Conservation (phyloP, 2,797 vertebrate genomes). For the Urophycis tenuis region DNA sequence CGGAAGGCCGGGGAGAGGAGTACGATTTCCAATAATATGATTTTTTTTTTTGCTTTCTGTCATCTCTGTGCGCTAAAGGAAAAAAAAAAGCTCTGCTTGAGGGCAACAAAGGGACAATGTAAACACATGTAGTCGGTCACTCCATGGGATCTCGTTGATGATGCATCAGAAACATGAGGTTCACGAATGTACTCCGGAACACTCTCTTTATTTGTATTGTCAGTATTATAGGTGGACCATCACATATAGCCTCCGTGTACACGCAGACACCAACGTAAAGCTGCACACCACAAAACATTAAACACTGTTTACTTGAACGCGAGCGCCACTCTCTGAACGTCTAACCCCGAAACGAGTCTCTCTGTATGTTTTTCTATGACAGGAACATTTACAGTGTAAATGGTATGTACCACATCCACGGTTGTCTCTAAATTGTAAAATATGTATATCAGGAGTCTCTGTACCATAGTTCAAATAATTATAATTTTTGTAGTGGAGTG, state of each 20-base stretch:
- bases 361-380: conserved; percentile 28
- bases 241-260: conserved; percentile 13
- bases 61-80: not conserved
- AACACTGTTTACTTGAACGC: not conserved
- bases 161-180: not conserved
- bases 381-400: conserved; percentile 50
- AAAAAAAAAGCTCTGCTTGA: not conserved
- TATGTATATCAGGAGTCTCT: conserved; percentile 72
- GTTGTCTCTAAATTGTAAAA: conserved; percentile 64
- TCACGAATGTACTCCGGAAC: conserved; percentile 18
- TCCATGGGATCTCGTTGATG: too few relatives aligned
- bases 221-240: conserved; percentile 51
- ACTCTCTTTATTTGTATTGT: conserved; percentile 25
- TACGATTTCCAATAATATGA: not conserved
- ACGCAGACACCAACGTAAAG: not conserved
- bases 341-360: not conserved
- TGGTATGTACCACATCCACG: conserved; percentile 50
- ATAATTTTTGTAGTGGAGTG: conserved; percentile 76
- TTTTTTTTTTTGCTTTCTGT: not conserved
- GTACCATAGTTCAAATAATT: conserved; percentile 70
- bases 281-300: not conserved
- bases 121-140: too few relatives aligned
- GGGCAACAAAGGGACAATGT: not conserved
- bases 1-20: not conserved
- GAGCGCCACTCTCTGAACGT: not conserved